Percentiles rank a stretch among this genome's conserved stretches.
phyloP scores from a whole-genome alignment of 2,888 invertebrate genomes.

The Mongoloraphidia duomilia region DNA sequence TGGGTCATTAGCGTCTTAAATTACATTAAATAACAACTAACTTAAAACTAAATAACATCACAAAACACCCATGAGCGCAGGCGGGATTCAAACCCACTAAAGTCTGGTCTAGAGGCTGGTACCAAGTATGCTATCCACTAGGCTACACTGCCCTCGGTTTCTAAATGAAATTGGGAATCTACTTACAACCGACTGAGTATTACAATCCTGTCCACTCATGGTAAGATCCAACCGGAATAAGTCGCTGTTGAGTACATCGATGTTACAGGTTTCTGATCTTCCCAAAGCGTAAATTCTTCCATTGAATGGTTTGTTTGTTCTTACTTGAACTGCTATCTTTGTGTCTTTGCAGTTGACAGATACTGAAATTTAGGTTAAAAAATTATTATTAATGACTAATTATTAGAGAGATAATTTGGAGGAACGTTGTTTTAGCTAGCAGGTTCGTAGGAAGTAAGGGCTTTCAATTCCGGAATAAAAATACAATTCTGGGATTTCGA shows the following conservation, averaged over 20 bases:
- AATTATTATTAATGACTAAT: slow-evolving; percentile 10
- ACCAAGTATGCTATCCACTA: too few species aligned
- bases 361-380: slow-evolving; percentile 39
- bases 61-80: too few species aligned
- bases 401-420: slow-evolving; percentile 1
- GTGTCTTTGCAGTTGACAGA: slow-evolving; percentile 91
- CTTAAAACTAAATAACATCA: too few species aligned
- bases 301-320: slow-evolving; percentile 88
- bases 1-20: too few species aligned
- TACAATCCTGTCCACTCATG: slow-evolving; percentile 89
- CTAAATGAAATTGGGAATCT: neutral
- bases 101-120: too few species aligned
- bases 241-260: slow-evolving; percentile 84
- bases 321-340: slow-evolving; percentile 80
- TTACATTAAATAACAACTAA: too few species aligned
- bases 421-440: too few species aligned
- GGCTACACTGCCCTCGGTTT: too few species aligned
- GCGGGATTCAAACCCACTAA: too few species aligned
- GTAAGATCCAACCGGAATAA: slow-evolving; percentile 83
- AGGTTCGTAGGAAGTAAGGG: too few species aligned
- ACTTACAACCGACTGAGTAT: slow-evolving; percentile 88
- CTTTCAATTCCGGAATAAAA: too few species aligned
- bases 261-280: slow-evolving; percentile 87
- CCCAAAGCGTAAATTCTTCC: slow-evolving; percentile 89
- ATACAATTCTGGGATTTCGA: too few species aligned